Evolutionary conservation across 2,113 vertebrate genomes (phyloP).

Genomic region (Chaenocephalus aceratus): DNA sequence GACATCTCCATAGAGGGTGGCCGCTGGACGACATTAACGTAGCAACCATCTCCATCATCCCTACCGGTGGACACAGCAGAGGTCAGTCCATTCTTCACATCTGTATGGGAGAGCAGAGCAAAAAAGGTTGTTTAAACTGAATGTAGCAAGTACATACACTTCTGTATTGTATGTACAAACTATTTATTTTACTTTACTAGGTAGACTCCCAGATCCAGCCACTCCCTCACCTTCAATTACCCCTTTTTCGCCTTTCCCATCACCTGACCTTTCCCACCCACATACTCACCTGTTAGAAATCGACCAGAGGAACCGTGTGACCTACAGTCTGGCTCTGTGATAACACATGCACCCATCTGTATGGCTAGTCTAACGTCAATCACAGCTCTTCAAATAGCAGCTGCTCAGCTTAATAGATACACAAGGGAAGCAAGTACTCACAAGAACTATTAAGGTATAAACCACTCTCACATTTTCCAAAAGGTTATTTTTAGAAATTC

Average conservation of each 20-base stretch:
- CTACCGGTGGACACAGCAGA: constrained; percentile 37
- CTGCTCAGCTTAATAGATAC: constrained; percentile 37
- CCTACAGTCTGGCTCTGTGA: not conserved
- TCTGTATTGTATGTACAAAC: not conserved
- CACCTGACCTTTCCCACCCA: too few species aligned
- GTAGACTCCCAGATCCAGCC: too few species aligned
- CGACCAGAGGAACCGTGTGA: not conserved
- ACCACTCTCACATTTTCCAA: constrained; percentile 10
- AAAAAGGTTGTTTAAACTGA: not conserved
- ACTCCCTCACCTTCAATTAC: too few species aligned
- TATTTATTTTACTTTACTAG: too few species aligned
- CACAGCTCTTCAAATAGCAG: constrained; percentile 23
- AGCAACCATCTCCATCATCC: constrained; percentile 92
- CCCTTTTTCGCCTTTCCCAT: too few species aligned
- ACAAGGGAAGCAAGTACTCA: not conserved
- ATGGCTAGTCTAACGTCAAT: constrained; percentile 35
- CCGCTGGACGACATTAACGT: constrained; percentile 85
- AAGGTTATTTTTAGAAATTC: not conserved
- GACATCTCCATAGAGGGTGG: constrained; percentile 89
- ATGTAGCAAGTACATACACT: too few species aligned
- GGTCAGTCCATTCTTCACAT: constrained; percentile 73
- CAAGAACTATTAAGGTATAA: not conserved
- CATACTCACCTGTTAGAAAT: too few species aligned
- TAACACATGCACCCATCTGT: not conserved
- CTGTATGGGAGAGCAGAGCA: constrained; percentile 59